A percentile compares a stretch with the other conserved stretches of the same genome.
These are phyloP conservation scores for Ephialtes manifestator DNA, from an alignment of 2,888 invertebrate species.

Conservation along the genomic window DNA sequence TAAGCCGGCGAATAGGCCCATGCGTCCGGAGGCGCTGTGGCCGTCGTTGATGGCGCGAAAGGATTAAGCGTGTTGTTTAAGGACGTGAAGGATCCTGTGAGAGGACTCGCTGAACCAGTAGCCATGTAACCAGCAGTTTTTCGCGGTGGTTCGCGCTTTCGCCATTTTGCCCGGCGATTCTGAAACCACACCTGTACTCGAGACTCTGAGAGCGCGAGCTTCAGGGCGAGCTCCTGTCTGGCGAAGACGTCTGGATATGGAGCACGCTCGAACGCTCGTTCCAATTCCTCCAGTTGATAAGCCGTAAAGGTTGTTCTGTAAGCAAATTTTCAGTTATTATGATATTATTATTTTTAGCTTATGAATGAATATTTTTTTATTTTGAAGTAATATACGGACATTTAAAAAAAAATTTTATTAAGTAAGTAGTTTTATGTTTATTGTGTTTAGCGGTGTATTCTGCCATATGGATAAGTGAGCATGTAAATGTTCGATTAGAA, in stretches of 20 bases:
- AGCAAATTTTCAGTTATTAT: conserved; percentile 58
- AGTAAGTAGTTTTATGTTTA: too few species aligned
- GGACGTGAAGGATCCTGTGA: conserved; percentile 87
- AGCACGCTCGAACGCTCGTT: conserved; percentile 97
- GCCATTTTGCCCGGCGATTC: conserved; percentile 97
- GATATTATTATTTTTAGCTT: neutral
- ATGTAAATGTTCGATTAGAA: too few species aligned
- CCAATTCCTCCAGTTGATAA: conserved; percentile 96
- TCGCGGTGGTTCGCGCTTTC: conserved; percentile 96
- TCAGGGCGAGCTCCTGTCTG: conserved; percentile 96
- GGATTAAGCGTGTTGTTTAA: conserved; percentile 88
- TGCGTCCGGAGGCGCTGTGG: conserved; percentile 91
- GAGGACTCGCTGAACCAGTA: conserved; percentile 83
- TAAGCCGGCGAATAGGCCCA: conserved; percentile 94
- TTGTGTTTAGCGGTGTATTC: too few species aligned
- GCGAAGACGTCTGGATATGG: conserved; percentile 99
- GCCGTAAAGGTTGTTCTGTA: conserved; percentile 98
- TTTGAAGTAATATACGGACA: too few species aligned
- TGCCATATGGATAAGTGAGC: too few species aligned
- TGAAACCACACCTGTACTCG: conserved; percentile 94
- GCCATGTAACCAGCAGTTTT: conserved; percentile 90
- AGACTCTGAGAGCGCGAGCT: conserved; percentile 95
- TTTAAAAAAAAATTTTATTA: too few species aligned
- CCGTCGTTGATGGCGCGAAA: conserved; percentile 87
- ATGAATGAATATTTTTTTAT: too few species aligned